Evolutionary conservation across 2,888 invertebrate genomes (phyloP).

Genomic region (Rotaria macrura): DNA sequence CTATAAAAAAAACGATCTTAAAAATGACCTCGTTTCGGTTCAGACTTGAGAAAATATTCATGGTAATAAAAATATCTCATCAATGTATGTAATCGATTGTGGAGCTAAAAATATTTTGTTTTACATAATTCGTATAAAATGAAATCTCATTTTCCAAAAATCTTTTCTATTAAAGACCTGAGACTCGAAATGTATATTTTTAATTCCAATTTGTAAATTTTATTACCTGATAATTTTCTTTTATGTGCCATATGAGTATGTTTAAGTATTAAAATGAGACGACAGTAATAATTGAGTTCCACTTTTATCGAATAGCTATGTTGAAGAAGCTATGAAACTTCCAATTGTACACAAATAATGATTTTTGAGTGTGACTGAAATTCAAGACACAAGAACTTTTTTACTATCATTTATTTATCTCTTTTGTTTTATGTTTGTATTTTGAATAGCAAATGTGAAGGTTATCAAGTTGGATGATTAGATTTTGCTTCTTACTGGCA

Average conservation of each 20-base stretch:
- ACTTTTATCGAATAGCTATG: too few species aligned
- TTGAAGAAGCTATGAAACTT: too few species aligned
- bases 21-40: too few species aligned
- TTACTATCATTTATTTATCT: background rate
- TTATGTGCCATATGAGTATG: background rate
- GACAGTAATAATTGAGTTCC: background rate
- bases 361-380: background rate
- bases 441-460: background rate
- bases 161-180: too few species aligned
- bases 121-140: background rate
- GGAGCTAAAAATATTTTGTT: too few species aligned
- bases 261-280: background rate
- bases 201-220: too few species aligned
- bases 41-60: too few species aligned
- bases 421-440: background rate
- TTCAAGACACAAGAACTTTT: background rate
- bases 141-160: background rate
- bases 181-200: too few species aligned
- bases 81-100: too few species aligned
- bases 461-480: background rate
- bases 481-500: background rate
- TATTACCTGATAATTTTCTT: background rate
- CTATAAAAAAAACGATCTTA: too few species aligned
- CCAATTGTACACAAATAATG: background rate
- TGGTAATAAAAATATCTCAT: too few species aligned